phyloP scores from a whole-genome alignment of 1,140 invertebrate species.

The Armadillidium nasatum region DNA sequence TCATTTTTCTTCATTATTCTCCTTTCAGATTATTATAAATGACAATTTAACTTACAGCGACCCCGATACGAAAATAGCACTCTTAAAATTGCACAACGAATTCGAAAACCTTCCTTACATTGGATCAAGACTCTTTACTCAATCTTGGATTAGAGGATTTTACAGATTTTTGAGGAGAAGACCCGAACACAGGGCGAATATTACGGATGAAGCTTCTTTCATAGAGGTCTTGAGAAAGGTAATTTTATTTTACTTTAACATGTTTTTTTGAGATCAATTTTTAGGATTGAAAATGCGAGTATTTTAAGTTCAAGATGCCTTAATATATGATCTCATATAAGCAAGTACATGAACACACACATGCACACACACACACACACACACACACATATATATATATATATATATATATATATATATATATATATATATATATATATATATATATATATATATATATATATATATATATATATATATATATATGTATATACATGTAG shows the following conservation, averaged over 20 bases:
- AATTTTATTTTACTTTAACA: conserved; percentile 45
- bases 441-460: too few species aligned
- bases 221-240: conserved; percentile 69
- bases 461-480: too few species aligned
- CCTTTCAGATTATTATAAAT: conserved; percentile 70
- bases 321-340: too few species aligned
- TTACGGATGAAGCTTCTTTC: conserved; percentile 68
- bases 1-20: background rate
- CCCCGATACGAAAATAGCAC: conserved; percentile 65
- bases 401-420: too few species aligned
- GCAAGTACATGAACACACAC: too few species aligned
- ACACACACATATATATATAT: too few species aligned
- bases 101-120: conserved; percentile 79
- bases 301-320: too few species aligned
- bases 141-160: conserved; percentile 85
- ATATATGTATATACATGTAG: too few species aligned
- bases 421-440: too few species aligned
- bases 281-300: too few species aligned
- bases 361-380: too few species aligned
- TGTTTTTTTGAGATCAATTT: too few species aligned
- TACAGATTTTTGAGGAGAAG: conserved; percentile 69
- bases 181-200: conserved; percentile 66
- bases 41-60: conserved; percentile 82
- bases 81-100: conserved; percentile 70
- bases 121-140: conserved; percentile 65